A percentile compares a stretch with the other conserved stretches of the same genome.
phyloP scores from a whole-genome alignment of 2,113 vertebrate species.

The Turnix velox region DNA sequence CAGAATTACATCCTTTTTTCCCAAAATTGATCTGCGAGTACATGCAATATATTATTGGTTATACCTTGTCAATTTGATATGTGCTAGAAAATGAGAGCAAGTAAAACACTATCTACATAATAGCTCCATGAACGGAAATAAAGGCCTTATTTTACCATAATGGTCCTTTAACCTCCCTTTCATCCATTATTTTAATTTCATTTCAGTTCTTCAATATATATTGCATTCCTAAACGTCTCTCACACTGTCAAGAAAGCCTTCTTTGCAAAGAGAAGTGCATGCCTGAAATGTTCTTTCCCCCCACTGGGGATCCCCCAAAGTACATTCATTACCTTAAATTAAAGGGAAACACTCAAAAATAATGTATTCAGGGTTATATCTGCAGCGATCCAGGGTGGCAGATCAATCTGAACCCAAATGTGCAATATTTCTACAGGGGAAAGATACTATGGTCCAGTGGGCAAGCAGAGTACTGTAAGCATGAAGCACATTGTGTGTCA shows the following conservation, averaged over 20 bases:
- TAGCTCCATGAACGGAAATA: not conserved
- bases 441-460: not conserved
- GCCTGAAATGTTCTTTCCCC: not conserved
- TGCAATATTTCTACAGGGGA: not conserved
- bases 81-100: not conserved
- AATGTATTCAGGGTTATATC: not conserved
- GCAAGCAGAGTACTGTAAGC: not conserved
- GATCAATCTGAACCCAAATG: not conserved
- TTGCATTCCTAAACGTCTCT: not conserved
- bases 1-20: not conserved
- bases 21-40: not conserved
- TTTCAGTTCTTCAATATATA: not conserved
- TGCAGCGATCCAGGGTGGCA: not conserved
- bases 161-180: not conserved
- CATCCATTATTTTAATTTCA: not conserved
- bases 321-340: not conserved
- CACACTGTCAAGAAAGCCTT: not conserved
- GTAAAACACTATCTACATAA: not conserved
- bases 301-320: not conserved
- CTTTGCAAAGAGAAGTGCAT: not conserved
- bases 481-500: not conserved
- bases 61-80: not conserved
- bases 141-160: not conserved
- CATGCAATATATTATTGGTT: not conserved
- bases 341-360: not conserved